A percentile compares a stretch with the other conserved stretches of the same genome.
Conservation (phyloP, 2,888 invertebrate genomes). For the Caenorhabditis virilis region DNA sequence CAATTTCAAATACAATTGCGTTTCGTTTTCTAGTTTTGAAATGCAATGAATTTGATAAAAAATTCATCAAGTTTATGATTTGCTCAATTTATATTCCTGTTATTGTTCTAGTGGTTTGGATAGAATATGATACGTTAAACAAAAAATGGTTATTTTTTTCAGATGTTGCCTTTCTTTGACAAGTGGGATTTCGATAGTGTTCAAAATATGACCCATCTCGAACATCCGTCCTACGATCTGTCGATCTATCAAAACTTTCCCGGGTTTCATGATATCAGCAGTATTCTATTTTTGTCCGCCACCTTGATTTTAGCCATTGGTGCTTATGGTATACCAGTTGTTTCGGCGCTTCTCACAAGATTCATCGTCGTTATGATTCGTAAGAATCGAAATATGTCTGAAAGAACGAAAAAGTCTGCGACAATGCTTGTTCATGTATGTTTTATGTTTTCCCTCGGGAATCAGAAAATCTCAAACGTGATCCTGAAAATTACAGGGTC, state of each 20-base stretch:
- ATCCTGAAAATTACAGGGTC: slow-evolving; percentile 23
- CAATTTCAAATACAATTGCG: slow-evolving; percentile 27
- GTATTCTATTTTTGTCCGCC: slow-evolving; percentile 22
- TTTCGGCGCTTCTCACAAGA: slow-evolving; percentile 1
- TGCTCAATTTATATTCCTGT: too few species aligned
- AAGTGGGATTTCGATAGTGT: slow-evolving; percentile 25
- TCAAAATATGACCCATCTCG: slow-evolving; percentile 16
- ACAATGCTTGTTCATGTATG: slow-evolving; percentile 28
- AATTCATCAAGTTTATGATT: too few species aligned
- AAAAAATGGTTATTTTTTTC: too few species aligned
- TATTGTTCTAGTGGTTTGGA: too few species aligned
- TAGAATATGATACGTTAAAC: too few species aligned
- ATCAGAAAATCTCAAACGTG: too few species aligned
- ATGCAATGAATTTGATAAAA: too few species aligned
- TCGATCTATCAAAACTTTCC: slow-evolving; percentile 23
- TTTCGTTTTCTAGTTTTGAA: slow-evolving; percentile 24
- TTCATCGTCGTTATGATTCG: slow-evolving; percentile 15
- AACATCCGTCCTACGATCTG: slow-evolving; percentile 29
- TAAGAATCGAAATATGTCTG: slow-evolving; percentile 23
- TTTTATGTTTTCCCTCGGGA: too few species aligned
- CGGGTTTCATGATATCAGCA: slow-evolving; percentile 24
- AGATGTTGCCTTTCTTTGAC: slow-evolving; percentile 36
- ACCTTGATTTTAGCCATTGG: slow-evolving; percentile 25
- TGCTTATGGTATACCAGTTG: slow-evolving; percentile 28
- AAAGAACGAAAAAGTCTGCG: slow-evolving; percentile 24